A percentile compares a stretch with the other conserved stretches of the same genome.
phyloP scores from a whole-genome alignment of 2,797 vertebrate genomes.

The Amphiprion clarkii region DNA sequence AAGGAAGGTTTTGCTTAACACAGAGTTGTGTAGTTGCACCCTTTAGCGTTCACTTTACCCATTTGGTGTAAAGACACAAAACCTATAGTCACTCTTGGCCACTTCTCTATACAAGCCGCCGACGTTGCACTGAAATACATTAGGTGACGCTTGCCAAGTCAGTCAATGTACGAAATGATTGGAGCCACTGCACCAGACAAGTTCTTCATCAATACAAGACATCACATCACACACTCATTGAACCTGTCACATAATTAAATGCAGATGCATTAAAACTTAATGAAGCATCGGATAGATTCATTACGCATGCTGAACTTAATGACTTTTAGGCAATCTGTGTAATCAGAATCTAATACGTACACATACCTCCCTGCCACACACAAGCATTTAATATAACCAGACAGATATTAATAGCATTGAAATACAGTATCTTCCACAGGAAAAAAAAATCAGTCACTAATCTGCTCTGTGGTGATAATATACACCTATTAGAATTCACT shows the following conservation, averaged over 20 bases:
- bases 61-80: background rate
- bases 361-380: slow-evolving; percentile 31
- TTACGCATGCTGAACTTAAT: slow-evolving; percentile 48
- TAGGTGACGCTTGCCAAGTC: slow-evolving; percentile 1
- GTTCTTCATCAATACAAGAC: slow-evolving; percentile 42
- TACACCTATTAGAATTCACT: slow-evolving; percentile 41
- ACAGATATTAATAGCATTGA: slow-evolving; percentile 55
- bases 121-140: background rate
- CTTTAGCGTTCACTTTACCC: background rate
- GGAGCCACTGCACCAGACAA: slow-evolving; percentile 6
- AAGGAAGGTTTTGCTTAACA: too few species aligned
- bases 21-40: background rate
- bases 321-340: slow-evolving; percentile 41
- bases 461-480: slow-evolving; percentile 30
- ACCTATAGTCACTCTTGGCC: background rate
- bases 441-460: slow-evolving; percentile 33
- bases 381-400: slow-evolving; percentile 39
- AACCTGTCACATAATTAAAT: slow-evolving; percentile 52
- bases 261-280: slow-evolving; percentile 58
- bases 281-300: slow-evolving; percentile 59
- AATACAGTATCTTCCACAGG: slow-evolving; percentile 43
- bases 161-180: slow-evolving; percentile 34
- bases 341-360: slow-evolving; percentile 43
- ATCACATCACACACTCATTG: slow-evolving; percentile 45
- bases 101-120: background rate